These are phyloP conservation scores for Drosophila anomalata DNA, from an alignment of 2,888 invertebrate genomes.

Conservation along the genomic window DNA sequence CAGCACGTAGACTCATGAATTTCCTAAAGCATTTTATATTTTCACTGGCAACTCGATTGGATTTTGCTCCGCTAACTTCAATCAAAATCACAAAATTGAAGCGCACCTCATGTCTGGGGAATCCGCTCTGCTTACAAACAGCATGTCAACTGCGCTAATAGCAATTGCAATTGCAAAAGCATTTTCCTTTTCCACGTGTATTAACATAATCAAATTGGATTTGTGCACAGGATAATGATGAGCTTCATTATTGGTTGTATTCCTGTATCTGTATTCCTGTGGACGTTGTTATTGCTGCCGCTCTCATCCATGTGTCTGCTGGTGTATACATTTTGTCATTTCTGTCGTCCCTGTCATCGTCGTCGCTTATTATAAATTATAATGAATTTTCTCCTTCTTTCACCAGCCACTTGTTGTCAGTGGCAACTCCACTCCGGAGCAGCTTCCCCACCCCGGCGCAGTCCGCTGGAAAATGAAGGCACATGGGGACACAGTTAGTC, in stretches of 20 bases:
- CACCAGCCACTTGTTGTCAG: conserved; percentile 75
- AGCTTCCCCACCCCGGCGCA: conserved; percentile 51
- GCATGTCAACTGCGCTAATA: conserved; percentile 59
- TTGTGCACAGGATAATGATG: conserved; percentile 81
- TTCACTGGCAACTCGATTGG: conserved; percentile 15
- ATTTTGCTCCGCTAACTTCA: conserved; percentile 35
- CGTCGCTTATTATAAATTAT: conserved; percentile 80
- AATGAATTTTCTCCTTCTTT: conserved; percentile 71
- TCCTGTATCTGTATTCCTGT: conserved; percentile 37
- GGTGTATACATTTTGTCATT: conserved; percentile 20
- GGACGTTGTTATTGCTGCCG: conserved; percentile 20
- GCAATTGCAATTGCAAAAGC: conserved; percentile 76
- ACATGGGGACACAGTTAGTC: conserved; percentile 46
- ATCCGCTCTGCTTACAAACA: conserved; percentile 20
- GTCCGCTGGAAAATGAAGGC: conserved; percentile 78
- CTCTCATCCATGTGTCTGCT: conserved; percentile 37
- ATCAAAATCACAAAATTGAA: conserved; percentile 44
- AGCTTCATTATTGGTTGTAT: conserved; percentile 78
- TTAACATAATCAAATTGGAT: conserved; percentile 81
- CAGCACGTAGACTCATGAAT: conserved; percentile 15
- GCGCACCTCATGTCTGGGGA: conserved; percentile 30
- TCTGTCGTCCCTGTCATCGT: conserved; percentile 69
- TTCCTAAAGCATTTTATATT: conserved; percentile 21
- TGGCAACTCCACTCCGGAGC: conserved; percentile 63
- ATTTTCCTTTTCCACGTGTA: conserved; percentile 79